Evolutionary conservation across 1,140 invertebrate genomes (phyloP).

Genomic region (Sycophila sp.): DNA sequence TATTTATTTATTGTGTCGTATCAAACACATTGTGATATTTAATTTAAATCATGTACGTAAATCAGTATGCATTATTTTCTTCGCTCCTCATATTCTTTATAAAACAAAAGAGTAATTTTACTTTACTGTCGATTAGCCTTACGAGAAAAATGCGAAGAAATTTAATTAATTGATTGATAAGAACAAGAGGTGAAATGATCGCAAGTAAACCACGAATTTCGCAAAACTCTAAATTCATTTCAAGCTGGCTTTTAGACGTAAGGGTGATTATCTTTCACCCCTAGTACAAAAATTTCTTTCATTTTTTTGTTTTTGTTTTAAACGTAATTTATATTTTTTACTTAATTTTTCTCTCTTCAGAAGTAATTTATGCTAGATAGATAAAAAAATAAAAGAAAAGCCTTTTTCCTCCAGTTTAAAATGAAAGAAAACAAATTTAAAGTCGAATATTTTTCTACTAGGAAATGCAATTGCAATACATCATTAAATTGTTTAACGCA

Average conservation of each 20-base stretch:
- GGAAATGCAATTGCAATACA: slow-evolving; percentile 19
- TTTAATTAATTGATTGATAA: no score
- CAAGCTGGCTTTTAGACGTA: background rate
- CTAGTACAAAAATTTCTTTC: slow-evolving; percentile 14
- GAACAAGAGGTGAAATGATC: no score
- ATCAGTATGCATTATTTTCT: slow-evolving; percentile 1
- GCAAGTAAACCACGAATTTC: no score
- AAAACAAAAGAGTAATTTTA: background rate
- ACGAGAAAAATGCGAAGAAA: background rate
- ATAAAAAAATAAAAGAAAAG: background rate
- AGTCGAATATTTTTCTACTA: slow-evolving; percentile 35
- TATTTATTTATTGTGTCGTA: slow-evolving; percentile 50
- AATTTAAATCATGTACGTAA: slow-evolving; percentile 40
- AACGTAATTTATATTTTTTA: background rate
- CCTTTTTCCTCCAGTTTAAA: background rate
- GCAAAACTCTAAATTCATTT: no score
- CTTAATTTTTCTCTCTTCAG: no score
- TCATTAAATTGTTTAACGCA: background rate
- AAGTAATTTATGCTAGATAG: no score
- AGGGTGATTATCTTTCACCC: background rate
- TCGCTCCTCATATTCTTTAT: background rate
- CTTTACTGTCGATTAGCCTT: background rate
- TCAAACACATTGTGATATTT: slow-evolving; percentile 55
- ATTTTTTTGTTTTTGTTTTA: background rate
- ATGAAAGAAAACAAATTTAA: background rate